These are phyloP conservation scores for Phoxinus dragarum DNA, from an alignment of 2,797 vertebrate species.

Conservation along the genomic window DNA sequence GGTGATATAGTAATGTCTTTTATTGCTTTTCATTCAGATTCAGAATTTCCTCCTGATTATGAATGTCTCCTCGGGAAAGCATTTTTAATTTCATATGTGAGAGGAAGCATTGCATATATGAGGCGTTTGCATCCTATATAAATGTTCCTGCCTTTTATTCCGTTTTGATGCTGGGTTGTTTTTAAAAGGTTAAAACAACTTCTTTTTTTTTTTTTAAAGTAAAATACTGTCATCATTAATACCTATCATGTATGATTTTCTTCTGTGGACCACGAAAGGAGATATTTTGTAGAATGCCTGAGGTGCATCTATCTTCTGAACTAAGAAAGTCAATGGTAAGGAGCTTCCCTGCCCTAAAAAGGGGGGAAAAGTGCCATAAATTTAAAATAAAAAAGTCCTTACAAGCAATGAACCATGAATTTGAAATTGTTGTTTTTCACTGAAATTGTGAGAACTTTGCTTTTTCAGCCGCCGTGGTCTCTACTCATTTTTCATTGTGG, in stretches of 20 bases:
- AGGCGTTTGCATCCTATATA: not conserved
- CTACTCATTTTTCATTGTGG: not conserved
- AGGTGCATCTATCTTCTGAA: not conserved
- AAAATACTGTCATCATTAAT: no score
- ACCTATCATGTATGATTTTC: no score
- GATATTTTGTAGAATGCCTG: no score
- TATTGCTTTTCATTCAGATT: constrained; percentile 34
- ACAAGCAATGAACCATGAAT: not conserved
- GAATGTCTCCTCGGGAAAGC: not conserved
- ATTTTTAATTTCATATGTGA: not conserved
- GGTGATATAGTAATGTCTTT: constrained; percentile 15
- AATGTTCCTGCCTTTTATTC: no score
- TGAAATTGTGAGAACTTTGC: not conserved
- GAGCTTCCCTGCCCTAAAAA: not conserved
- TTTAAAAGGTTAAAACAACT: not conserved
- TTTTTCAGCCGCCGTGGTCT: no score
- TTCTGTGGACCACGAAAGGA: no score
- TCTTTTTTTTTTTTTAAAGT: no score
- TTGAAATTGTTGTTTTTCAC: not conserved
- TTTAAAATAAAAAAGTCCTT: not conserved
- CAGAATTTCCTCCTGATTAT: constrained; percentile 17
- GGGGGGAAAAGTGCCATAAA: not conserved
- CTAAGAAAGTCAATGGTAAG: not conserved
- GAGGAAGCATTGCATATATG: constrained; percentile 12
- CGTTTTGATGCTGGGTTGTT: not conserved